These are phyloP conservation scores for Ispidina lecontei DNA, from an alignment of 2,797 vertebrate species.

Conservation along the genomic window DNA sequence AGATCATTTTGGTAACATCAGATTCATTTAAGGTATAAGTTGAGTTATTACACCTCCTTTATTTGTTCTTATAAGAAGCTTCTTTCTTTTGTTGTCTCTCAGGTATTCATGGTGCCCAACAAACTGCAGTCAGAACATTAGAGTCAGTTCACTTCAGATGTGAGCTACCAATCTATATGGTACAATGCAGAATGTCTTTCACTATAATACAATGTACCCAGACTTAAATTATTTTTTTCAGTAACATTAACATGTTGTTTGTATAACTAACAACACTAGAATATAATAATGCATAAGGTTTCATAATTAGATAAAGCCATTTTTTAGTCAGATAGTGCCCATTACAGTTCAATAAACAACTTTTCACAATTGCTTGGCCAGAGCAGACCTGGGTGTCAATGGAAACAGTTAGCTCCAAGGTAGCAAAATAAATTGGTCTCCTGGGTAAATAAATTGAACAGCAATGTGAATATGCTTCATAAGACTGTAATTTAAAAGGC, in stretches of 20 bases:
- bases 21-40: conserved; percentile 1
- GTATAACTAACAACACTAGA: conserved; percentile 58
- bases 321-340: conserved; percentile 81
- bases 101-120: not conserved
- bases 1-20: not conserved
- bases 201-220: not conserved
- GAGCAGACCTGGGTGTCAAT: conserved; percentile 83
- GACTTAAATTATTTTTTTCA: conserved; percentile 38
- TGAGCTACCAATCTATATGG: not conserved
- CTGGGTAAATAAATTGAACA: conserved; percentile 83
- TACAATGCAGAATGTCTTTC: not conserved
- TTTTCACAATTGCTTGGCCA: conserved; percentile 86
- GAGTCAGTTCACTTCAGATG: not conserved
- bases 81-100: not conserved
- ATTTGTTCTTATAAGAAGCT: not conserved
- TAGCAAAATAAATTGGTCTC: conserved; percentile 87
- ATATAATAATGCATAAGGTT: conserved; percentile 64
- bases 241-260: conserved; percentile 51
- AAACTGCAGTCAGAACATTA: not conserved
- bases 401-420: conserved; percentile 80
- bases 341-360: conserved; percentile 87
- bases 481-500: conserved; percentile 79
- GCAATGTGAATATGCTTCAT: conserved; percentile 76
- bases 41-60: not conserved
- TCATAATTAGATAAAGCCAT: conserved; percentile 84